These are phyloP conservation scores for Hirtodrosophila confusa DNA, from an alignment of 2,888 invertebrate species.

Conservation along the genomic window DNA sequence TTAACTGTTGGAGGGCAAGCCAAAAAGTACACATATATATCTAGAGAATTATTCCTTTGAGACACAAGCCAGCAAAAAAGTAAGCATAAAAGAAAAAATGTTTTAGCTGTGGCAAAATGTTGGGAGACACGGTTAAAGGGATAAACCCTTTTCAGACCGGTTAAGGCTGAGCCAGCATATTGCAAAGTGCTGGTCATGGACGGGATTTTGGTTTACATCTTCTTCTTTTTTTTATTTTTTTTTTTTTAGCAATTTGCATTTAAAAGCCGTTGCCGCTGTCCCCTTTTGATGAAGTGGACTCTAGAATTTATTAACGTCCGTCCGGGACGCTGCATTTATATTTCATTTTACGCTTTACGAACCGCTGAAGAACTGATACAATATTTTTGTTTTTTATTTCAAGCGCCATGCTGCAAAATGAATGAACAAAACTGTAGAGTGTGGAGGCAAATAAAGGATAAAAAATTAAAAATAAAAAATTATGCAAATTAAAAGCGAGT, in stretches of 20 bases:
- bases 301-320: constrained; percentile 69
- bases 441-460: constrained; percentile 49
- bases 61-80: constrained; percentile 42
- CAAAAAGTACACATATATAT: constrained; percentile 19
- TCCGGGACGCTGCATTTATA: constrained; percentile 60
- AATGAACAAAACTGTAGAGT: constrained; percentile 48
- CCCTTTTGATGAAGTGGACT: constrained; percentile 65
- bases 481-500: constrained; percentile 68
- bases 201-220: constrained; percentile 62
- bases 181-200: constrained; percentile 28
- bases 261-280: constrained; percentile 56
- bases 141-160: constrained; percentile 60
- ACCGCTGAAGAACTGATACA: constrained; percentile 73
- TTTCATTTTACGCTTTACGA: constrained; percentile 70
- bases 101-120: constrained; percentile 62
- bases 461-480: constrained; percentile 46
- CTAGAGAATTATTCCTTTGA: constrained; percentile 72
- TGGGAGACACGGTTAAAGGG: constrained; percentile 44
- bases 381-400: constrained; percentile 70
- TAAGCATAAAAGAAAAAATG: constrained; percentile 56
- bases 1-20: constrained; percentile 63
- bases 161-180: constrained; percentile 35
- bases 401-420: constrained; percentile 28
- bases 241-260: constrained; percentile 66
- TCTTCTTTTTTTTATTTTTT: constrained; percentile 12